Evolutionary conservation across 2,888 invertebrate species (phyloP).

Genomic region (Dynastes maya): DNA sequence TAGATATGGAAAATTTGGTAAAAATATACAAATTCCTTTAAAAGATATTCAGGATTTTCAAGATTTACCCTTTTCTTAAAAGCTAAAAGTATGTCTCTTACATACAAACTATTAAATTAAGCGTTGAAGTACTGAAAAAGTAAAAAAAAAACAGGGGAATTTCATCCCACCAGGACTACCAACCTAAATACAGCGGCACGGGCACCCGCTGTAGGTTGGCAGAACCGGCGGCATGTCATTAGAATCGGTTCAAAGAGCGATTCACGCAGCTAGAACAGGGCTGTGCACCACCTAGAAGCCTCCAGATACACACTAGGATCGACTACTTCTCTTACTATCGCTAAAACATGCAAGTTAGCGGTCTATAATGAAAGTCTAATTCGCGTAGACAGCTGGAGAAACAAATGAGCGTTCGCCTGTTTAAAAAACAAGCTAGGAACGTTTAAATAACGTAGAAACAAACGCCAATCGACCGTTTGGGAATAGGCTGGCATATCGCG

Average conservation of each 20-base stretch:
- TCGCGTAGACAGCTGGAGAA: too few species aligned
- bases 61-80: too few species aligned
- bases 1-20: too few species aligned
- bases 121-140: background rate
- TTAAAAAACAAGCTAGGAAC: too few species aligned
- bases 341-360: too few species aligned
- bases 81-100: background rate
- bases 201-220: constrained; percentile 7
- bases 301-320: background rate
- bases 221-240: constrained; percentile 32
- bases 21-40: too few species aligned
- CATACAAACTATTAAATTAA: background rate
- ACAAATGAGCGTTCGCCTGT: too few species aligned
- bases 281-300: background rate
- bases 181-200: background rate
- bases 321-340: background rate
- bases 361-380: too few species aligned
- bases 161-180: constrained; percentile 19
- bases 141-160: background rate
- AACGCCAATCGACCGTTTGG: background rate
- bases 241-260: constrained; percentile 33
- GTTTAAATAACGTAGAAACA: background rate
- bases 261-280: constrained; percentile 33
- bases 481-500: too few species aligned
- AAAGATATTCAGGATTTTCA: too few species aligned